Evolutionary conservation across 2,888 invertebrate genomes (phyloP).

Genomic region (Willowsia nigromaculata): DNA sequence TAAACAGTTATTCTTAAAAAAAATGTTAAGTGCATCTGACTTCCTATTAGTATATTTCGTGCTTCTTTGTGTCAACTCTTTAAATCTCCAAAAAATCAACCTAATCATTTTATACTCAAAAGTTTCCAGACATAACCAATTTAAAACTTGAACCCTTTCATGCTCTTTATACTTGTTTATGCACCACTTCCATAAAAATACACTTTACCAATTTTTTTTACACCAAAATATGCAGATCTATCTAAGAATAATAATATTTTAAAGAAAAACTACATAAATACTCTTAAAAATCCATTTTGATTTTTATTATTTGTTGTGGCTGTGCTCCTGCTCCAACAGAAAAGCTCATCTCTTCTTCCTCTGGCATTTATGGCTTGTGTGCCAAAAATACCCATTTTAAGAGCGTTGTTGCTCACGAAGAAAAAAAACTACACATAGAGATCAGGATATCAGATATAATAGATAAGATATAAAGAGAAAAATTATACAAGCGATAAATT

Average conservation of each 20-base stretch:
- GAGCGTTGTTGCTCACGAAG: not conserved
- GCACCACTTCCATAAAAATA: not conserved
- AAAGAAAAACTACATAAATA: not conserved
- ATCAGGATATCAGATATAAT: not conserved
- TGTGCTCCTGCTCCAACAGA: not conserved
- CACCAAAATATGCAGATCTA: not conserved
- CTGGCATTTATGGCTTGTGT: slow-evolving; percentile 30
- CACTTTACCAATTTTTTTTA: not conserved
- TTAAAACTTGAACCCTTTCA: not conserved
- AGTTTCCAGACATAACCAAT: not conserved
- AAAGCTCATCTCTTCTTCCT: not conserved
- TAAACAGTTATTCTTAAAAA: not conserved
- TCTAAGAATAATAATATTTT: not conserved
- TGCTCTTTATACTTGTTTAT: not conserved
- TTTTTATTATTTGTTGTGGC: slow-evolving; percentile 55
- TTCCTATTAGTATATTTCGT: not conserved
- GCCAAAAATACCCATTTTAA: slow-evolving; percentile 60
- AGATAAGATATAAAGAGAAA: not conserved
- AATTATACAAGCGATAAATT: slow-evolving; percentile 14
- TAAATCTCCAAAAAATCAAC: not conserved
- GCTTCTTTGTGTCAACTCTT: not conserved
- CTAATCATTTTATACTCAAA: not conserved
- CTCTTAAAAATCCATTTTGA: not conserved
- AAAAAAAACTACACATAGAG: not conserved
- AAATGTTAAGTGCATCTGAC: not conserved